These are phyloP conservation scores for Epirrita christyi DNA, from an alignment of 2,888 invertebrate genomes.

Conservation along the genomic window DNA sequence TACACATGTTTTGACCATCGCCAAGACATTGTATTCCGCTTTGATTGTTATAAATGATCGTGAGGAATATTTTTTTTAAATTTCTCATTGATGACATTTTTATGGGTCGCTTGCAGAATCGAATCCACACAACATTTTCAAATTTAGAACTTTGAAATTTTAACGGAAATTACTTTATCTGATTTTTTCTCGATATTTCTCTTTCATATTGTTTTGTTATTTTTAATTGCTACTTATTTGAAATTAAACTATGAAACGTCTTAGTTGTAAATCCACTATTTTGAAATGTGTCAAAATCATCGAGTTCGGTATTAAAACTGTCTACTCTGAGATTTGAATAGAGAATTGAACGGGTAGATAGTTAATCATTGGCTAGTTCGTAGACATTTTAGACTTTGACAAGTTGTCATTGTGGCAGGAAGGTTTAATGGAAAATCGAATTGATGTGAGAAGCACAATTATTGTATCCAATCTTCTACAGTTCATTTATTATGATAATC, in stretches of 20 bases:
- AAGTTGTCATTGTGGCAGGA: constrained; percentile 9
- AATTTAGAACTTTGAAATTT: constrained; percentile 32
- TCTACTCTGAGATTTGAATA: constrained; percentile 35
- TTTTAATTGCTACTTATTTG: constrained; percentile 9
- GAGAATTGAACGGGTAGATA: constrained; percentile 27
- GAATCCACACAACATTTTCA: constrained; percentile 37
- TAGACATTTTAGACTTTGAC: constrained; percentile 19
- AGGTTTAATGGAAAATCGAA: constrained; percentile 19
- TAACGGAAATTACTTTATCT: constrained; percentile 12
- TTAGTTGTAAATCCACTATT: constrained; percentile 34
- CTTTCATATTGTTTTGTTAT: not conserved
- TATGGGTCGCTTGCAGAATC: constrained; percentile 33
- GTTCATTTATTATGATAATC: constrained; percentile 31
- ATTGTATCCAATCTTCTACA: constrained; percentile 20
- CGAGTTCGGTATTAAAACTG: constrained; percentile 35
- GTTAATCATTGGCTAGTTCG: constrained; percentile 29
- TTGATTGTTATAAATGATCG: constrained; percentile 52
- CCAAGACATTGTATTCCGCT: constrained; percentile 49
- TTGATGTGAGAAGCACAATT: constrained; percentile 21
- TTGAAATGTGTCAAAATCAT: constrained; percentile 39
- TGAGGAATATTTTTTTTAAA: constrained; percentile 40
- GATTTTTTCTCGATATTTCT: constrained; percentile 17
- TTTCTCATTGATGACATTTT: constrained; percentile 31
- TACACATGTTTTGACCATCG: constrained; percentile 40
- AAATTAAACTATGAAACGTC: constrained; percentile 11